Conservation (phyloP, 2,797 vertebrate species). For the Cuniculus paca region DNA sequence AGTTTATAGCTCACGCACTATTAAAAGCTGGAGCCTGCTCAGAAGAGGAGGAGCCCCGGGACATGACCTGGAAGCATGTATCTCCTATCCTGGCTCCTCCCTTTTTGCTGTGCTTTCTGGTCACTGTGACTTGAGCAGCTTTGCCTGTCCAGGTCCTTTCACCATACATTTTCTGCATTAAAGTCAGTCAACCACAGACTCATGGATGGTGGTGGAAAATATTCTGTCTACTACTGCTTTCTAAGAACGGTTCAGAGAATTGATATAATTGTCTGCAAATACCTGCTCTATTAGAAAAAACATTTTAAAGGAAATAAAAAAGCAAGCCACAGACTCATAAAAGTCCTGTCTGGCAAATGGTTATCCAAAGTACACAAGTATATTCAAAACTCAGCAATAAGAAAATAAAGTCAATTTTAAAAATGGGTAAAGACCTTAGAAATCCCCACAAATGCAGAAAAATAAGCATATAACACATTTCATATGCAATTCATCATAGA, state of each 20-base stretch:
- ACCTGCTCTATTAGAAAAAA: neutral
- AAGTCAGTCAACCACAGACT: neutral
- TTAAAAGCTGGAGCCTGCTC: neutral
- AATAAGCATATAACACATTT: neutral
- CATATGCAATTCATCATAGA: neutral
- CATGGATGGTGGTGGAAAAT: neutral
- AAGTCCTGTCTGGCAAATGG: neutral
- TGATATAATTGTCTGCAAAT: neutral
- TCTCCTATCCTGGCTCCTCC: neutral
- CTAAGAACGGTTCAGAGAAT: neutral
- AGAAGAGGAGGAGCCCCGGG: neutral
- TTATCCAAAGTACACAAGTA: neutral
- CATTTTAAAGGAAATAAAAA: neutral
- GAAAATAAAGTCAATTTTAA: neutral
- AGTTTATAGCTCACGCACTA: neutral
- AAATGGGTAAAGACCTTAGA: neutral
- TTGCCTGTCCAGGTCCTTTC: neutral
- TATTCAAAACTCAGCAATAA: neutral
- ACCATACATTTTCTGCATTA: neutral
- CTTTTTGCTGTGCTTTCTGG: neutral
- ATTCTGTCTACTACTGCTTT: neutral
- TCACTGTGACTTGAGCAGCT: neutral
- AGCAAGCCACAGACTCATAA: neutral
- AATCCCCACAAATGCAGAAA: neutral
- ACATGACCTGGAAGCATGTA: fast-evolving